Evolutionary conservation across 2,113 vertebrate species (phyloP).

Genomic region (Platichthys flesus): DNA sequence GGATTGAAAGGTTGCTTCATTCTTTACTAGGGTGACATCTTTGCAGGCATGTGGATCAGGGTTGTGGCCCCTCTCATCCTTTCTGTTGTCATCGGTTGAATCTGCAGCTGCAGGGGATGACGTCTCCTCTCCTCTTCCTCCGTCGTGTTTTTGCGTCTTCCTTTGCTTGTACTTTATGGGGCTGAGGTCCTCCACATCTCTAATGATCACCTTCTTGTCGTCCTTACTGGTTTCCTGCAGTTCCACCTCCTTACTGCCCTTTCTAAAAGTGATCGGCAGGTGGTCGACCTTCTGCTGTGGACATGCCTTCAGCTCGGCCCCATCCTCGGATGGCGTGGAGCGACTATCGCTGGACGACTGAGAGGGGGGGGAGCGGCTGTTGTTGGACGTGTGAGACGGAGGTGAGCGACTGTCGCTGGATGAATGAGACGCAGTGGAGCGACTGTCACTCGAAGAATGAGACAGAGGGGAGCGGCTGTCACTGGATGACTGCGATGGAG

Average conservation of each 20-base stretch:
- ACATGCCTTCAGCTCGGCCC: conserved; percentile 70
- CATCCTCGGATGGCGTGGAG: conserved; percentile 64
- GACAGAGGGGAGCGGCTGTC: conserved; percentile 77
- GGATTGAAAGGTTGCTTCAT: conserved; percentile 75
- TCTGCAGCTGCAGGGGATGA: conserved; percentile 79
- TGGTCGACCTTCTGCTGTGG: conserved; percentile 81
- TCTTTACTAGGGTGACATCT: conserved; percentile 85
- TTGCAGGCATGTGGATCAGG: conserved; percentile 81
- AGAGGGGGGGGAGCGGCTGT: conserved; percentile 41
- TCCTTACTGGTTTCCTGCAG: conserved; percentile 62
- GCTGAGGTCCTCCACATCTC: conserved; percentile 66
- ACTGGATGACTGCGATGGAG: conserved; percentile 64
- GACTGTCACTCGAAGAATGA: conserved; percentile 78
- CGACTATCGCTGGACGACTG: conserved; percentile 49
- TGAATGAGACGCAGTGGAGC: conserved; percentile 75
- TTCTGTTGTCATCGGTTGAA: conserved; percentile 79
- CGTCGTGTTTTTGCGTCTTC: conserved; percentile 83
- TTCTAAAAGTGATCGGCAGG: conserved; percentile 56
- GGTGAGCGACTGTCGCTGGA: conserved; percentile 78
- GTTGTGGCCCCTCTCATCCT: conserved; percentile 82
- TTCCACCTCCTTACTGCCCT: conserved; percentile 63
- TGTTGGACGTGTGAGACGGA: conserved; percentile 25
- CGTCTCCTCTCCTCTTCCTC: conserved; percentile 81
- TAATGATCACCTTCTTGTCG: conserved; percentile 38
- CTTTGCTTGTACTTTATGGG: conserved; percentile 85